Base-by-base conservation (phyloP, 2,113 vertebrate genomes). In the Triplophysa dalaica region DNA sequence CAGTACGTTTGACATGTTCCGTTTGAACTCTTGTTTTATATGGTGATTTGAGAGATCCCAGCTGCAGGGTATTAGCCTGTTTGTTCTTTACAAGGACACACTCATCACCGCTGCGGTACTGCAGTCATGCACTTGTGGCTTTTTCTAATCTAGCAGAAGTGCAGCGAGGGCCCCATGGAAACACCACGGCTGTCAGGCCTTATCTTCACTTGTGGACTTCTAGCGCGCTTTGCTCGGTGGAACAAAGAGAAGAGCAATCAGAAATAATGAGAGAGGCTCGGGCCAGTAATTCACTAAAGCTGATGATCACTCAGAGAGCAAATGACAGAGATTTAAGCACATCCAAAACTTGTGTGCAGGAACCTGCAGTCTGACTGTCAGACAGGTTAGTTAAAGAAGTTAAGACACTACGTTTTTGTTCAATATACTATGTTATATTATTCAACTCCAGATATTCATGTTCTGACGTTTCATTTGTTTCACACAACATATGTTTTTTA, bases 71-170 rank as follows among this genome's bases (percentile, higher is more conserved):
- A 7, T 29, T 75, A 24, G 22, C 60, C 16, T 62, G 38, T 63
- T 58, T 26, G 41, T 29, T 22, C 16, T 75, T 75, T 21, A 63
- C 58, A 67, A 65, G 17, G 48, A 74, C 33, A 60, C 12, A 54
- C 60, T 64, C 58, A 80, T 80, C 45, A 66, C 21, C 33, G 29
- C 4, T 8, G 26, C 69, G 68, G 54, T 29, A 33, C 52, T 58
- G 26, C 69, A 21, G 29, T 66, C 50, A 26, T 65, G 11, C 62
- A 7, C 43, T 33, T 26, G 29, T 21, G 11, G 48, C 21, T 65
- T 56, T 80, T 80, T 80, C 29, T 80, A 24, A 58, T 74, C 48
- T 62, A 67, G 21, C 41, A 43, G 63, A 80, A 80, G 29, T 65
- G 69, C 61, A 65, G 48, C 4, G 24, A 80, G 70, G 48, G 50